Conservation (phyloP, 2,888 invertebrate genomes). For the Dastarcus helophoroides region DNA sequence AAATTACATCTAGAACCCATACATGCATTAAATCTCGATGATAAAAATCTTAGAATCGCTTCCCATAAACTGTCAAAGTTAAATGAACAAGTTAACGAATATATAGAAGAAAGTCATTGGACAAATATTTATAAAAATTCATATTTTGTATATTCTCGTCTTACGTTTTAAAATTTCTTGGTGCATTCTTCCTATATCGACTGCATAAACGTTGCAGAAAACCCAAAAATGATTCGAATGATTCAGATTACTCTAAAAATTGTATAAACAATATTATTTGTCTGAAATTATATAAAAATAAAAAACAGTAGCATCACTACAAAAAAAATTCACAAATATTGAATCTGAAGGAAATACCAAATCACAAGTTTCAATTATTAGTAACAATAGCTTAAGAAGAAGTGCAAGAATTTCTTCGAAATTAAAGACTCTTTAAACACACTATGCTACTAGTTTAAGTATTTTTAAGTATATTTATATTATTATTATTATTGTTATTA, state of each 20-base stretch:
- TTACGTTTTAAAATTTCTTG: too few relatives aligned
- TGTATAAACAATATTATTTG: too few relatives aligned
- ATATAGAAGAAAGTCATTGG: too few relatives aligned
- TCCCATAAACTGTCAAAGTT: conserved; percentile 3
- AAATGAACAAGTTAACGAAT: neutral
- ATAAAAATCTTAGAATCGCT: conserved; percentile 5
- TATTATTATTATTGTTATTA: too few relatives aligned
- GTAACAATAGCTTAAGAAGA: conserved; percentile 2
- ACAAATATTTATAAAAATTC: too few relatives aligned
- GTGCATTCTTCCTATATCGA: too few relatives aligned
- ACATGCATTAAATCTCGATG: conserved; percentile 2
- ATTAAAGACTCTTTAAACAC: too few relatives aligned
- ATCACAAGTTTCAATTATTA: neutral
- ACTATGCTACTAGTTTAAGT: too few relatives aligned
- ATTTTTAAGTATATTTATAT: too few relatives aligned
- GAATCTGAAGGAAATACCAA: conserved; percentile 1
- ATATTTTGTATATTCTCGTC: too few relatives aligned
- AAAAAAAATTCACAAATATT: conserved; percentile 2
- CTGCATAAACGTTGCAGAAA: too few relatives aligned
- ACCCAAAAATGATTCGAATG: conserved; percentile 1
- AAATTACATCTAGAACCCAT: conserved; percentile 3
- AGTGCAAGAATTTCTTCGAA: conserved; percentile 3
- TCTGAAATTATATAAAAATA: neutral
- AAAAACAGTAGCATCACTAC: neutral
- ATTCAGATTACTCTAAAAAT: too few relatives aligned